A percentile compares a stretch with the other conserved stretches of the same genome.
Evolutionary conservation across 2,113 vertebrate species (phyloP).

Genomic region (human (Homo sapiens)): DNA sequence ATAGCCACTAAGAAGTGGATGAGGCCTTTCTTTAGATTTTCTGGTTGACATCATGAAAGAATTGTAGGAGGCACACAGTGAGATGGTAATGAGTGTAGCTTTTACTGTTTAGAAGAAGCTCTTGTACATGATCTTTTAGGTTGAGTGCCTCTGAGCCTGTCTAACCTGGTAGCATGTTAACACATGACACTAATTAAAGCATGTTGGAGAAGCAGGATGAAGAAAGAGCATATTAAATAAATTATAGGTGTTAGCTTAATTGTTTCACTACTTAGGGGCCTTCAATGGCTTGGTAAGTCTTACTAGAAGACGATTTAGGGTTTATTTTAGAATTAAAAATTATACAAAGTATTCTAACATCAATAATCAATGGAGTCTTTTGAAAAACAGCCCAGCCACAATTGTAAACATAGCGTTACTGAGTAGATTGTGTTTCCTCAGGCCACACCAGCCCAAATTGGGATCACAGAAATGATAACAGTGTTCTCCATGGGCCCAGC

Average conservation of each 20-base stretch:
- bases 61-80: neutral
- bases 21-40: neutral
- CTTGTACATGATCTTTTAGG: neutral
- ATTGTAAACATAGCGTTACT: neutral
- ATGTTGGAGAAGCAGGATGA: neutral
- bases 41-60: neutral
- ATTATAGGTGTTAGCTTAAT: neutral
- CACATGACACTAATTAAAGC: neutral
- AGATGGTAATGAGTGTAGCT: neutral
- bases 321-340: slow-evolving; percentile 17
- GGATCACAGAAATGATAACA: neutral
- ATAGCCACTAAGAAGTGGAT: neutral
- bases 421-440: neutral
- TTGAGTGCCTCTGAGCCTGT: neutral
- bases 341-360: neutral
- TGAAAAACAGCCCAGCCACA: neutral
- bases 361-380: neutral
- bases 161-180: neutral
- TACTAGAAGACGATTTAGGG: neutral
- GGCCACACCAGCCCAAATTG: neutral
- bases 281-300: neutral
- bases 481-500: neutral
- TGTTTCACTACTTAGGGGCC: neutral
- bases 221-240: neutral
- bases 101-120: neutral